Percentiles rank a stretch among this genome's conserved stretches.
phyloP scores from a whole-genome alignment of 2,797 vertebrate species.

The Florisuga fusca region DNA sequence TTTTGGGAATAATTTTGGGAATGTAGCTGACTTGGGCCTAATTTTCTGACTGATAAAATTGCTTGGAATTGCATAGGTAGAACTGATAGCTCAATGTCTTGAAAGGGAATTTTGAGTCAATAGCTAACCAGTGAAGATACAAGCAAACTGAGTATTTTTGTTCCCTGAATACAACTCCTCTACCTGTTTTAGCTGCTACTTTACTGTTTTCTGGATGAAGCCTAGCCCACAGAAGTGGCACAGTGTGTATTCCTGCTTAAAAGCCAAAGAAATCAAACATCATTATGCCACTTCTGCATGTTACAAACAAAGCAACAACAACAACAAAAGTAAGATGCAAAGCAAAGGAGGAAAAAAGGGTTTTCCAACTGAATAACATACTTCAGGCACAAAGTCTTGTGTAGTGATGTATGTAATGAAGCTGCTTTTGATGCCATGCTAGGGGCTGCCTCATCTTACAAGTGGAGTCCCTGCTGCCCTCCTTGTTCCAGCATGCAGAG shows the following conservation, averaged over 20 bases:
- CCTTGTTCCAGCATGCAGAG: neutral
- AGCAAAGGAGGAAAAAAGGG: neutral
- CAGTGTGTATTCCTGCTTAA: neutral
- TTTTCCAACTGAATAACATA: neutral
- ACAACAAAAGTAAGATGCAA: neutral
- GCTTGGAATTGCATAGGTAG: neutral
- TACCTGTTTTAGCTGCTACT: neutral
- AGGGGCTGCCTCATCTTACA: neutral
- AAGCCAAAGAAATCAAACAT: neutral
- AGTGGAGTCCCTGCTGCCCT: neutral
- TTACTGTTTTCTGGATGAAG: neutral
- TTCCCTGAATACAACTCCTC: neutral
- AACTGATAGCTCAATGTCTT: neutral
- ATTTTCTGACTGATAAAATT: neutral
- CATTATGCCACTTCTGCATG: neutral
- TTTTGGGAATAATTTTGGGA: neutral
- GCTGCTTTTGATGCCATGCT: neutral
- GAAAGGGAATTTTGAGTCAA: neutral
- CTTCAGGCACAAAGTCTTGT: neutral
- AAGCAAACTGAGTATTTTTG: neutral
- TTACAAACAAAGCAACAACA: neutral
- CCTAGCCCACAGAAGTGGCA: neutral
- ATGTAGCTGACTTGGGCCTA: neutral
- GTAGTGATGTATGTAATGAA: rapidly evolving
- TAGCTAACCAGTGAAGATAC: neutral